phyloP scores from a whole-genome alignment of 2,888 invertebrate species.

The Oasisia sp. region DNA sequence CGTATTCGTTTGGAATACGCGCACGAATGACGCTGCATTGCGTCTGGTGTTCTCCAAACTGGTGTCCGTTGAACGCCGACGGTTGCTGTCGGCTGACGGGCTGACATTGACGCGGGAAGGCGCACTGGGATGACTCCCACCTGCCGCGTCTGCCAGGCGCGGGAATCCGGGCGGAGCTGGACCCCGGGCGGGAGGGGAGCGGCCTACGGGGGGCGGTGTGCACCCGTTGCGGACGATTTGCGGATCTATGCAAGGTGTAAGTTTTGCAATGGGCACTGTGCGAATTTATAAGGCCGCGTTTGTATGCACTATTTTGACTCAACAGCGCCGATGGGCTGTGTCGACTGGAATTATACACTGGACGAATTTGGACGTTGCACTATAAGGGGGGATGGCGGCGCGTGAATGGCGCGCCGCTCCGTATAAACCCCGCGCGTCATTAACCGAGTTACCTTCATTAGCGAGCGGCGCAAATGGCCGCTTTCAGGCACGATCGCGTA shows the following conservation, averaged over 20 bases:
- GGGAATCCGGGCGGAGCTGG: not conserved
- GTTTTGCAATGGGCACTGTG: constrained; percentile 3
- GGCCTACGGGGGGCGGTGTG: not conserved
- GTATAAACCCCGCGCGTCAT: not conserved
- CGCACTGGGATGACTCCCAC: not conserved
- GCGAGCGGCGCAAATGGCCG: not conserved
- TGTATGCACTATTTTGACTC: constrained; percentile 12
- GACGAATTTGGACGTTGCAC: not conserved
- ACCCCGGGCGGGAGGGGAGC: not conserved
- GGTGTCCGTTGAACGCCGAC: not conserved
- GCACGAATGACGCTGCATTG: not conserved
- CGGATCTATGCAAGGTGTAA: not conserved
- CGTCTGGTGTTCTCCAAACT: not conserved
- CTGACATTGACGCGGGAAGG: not conserved
- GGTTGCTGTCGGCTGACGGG: not conserved
- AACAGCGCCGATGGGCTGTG: not conserved
- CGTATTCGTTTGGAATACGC: not conserved
- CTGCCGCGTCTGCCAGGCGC: not conserved
- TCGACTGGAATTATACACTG: not conserved
- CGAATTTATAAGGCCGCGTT: not conserved
- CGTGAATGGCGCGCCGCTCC: not conserved
- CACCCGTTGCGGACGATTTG: not conserved
- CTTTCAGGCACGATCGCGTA: not conserved
- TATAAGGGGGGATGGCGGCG: not conserved
- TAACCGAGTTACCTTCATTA: constrained; percentile 10